Base-by-base conservation (phyloP, 2,888 invertebrate species). In the Xanthorhoe spadicearia region DNA sequence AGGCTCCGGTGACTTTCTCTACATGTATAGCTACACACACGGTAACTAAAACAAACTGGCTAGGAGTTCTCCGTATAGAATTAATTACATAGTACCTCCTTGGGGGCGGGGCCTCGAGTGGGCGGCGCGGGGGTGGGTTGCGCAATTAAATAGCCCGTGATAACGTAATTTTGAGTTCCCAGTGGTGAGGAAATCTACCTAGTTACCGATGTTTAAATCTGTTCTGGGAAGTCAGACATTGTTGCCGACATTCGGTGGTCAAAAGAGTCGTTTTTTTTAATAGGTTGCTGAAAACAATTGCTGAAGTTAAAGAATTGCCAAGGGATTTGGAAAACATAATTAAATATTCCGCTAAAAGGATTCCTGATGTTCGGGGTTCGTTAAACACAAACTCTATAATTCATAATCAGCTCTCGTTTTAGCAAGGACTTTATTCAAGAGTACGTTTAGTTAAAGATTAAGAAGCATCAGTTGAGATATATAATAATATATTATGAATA, bases 1-100 rank as follows among this genome's bases (percentile, higher is more conserved):
- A 38, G 38, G 38, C 38, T 43, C 13, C 38, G 15, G 18, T 38
- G 46, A 50, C 60, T 63, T 52, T 48, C 49, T 35, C 13, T 43
- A 60, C 64, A 56, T 19, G 38, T 43, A 50, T 19, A 61, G 55
- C 56, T 66, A 49, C 74, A 77, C 68, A 68, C 72, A 73, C 59
- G 57, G 68, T 68, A 65, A 71, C 66, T 72, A 75, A 76, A 76
- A 76, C 75, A 77, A 77, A 78, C 76, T 73, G 72, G 71, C 75
- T 69, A 78, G 77, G 78, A 78, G 77, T 79, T 78, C 77, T 71
- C 74, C 75, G 81, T 83, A 85, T 86, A 83, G 84, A 87, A 86
- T 87, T 87, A 86, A 87, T 87, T 86, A 88, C 84, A 83, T 71
- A 67, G 70, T 64, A 68, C 52, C 17, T 54, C 60, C 67, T 66